These are phyloP conservation scores for Chirona hameri DNA, from an alignment of 2,888 invertebrate species.

Conservation along the genomic window DNA sequence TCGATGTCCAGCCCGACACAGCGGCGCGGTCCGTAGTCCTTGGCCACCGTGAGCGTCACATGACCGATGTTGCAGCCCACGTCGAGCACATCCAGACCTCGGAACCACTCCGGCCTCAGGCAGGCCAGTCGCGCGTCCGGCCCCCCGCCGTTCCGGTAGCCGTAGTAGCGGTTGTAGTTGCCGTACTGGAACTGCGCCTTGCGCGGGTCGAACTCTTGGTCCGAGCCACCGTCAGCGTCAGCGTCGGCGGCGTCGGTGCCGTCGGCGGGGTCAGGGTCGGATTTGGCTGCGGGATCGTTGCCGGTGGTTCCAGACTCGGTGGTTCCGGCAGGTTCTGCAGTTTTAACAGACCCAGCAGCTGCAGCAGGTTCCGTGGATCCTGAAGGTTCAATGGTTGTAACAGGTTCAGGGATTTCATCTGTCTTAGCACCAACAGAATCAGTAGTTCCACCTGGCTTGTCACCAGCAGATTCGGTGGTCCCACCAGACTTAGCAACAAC, in stretches of 20 bases:
- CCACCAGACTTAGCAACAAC: no score
- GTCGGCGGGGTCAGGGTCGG: neutral
- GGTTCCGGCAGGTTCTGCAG: neutral
- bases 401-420: no score
- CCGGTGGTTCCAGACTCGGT: neutral
- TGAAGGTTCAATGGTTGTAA: no score
- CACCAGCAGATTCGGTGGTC: no score
- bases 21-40: constrained; percentile 76
- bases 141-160: constrained; percentile 78
- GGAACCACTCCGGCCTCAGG: constrained; percentile 78
- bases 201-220: neutral
- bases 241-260: neutral
- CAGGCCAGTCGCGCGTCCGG: constrained; percentile 78
- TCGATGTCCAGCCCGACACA: constrained; percentile 95
- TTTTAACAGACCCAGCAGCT: no score
- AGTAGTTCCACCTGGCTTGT: no score
- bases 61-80: constrained; percentile 98
- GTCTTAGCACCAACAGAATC: no score
- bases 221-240: neutral
- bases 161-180: constrained; percentile 95
- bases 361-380: no score
- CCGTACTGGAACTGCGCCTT: constrained; percentile 72
- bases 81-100: constrained; percentile 86
- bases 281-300: neutral
- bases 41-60: constrained; percentile 83